Percentiles rank a stretch among this genome's conserved stretches.
phyloP scores from a whole-genome alignment of 2,797 vertebrate genomes.

The Malacoraja senta region DNA sequence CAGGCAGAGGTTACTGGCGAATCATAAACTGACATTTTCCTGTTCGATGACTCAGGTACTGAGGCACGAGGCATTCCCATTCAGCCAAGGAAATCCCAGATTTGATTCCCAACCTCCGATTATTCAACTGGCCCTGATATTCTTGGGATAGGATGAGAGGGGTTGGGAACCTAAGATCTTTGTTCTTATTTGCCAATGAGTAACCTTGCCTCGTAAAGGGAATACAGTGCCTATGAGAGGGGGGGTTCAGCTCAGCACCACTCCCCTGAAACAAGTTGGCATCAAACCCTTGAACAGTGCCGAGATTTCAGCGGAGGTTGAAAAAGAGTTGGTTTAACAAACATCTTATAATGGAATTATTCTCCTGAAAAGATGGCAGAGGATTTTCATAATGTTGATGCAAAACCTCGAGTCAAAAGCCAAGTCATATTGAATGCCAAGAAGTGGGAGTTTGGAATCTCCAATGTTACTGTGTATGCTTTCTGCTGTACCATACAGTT shows the following conservation, averaged over 20 bases:
- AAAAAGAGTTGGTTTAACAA: neutral
- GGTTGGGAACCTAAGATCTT: neutral
- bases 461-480: neutral
- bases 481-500: neutral
- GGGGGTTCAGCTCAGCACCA: slow-evolving; percentile 2
- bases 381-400: slow-evolving; percentile 8
- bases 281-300: slow-evolving; percentile 33
- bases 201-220: too few relatives aligned
- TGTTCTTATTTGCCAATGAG: neutral
- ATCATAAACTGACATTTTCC: neutral
- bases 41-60: neutral
- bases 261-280: neutral
- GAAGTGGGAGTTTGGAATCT: neutral
- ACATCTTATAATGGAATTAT: neutral
- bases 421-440: slow-evolving; percentile 1
- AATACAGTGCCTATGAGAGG: neutral
- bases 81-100: neutral
- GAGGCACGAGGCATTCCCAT: neutral
- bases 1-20: too few relatives aligned
- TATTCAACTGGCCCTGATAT: neutral
- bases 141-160: neutral
- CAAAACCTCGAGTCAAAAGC: slow-evolving; percentile 4
- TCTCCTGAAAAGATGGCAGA: neutral
- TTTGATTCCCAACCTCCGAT: neutral
- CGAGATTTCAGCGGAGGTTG: slow-evolving; percentile 35